Conservation (phyloP, 2,888 invertebrate genomes). For the Synanthedon vespiformis region DNA sequence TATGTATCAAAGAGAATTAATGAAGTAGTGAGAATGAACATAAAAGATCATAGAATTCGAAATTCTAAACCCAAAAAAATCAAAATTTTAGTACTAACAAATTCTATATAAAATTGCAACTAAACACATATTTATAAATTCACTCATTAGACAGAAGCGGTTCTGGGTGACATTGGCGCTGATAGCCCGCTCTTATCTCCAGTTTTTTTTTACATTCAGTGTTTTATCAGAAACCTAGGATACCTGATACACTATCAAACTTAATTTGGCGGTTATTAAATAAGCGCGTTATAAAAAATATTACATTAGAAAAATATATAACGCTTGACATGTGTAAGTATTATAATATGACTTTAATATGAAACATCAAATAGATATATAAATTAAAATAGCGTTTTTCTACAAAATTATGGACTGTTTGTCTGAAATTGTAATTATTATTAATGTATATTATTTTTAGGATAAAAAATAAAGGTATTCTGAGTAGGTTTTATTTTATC, state of each 20-base stretch:
- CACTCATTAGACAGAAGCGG: conserved; percentile 5
- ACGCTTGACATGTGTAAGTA: neutral
- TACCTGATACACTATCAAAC: conserved; percentile 46
- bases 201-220: conserved; percentile 52
- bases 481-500: too few relatives aligned
- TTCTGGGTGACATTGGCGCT: conserved; percentile 14
- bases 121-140: neutral
- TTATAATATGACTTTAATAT: too few relatives aligned
- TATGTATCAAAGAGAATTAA: too few relatives aligned
- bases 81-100: neutral
- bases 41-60: too few relatives aligned
- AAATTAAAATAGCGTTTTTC: too few relatives aligned
- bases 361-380: too few relatives aligned
- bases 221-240: conserved; percentile 64
- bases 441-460: too few relatives aligned
- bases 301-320: neutral
- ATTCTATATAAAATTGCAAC: conserved; percentile 2
- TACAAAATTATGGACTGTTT: too few relatives aligned
- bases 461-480: too few relatives aligned
- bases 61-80: too few relatives aligned
- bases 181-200: conserved; percentile 45
- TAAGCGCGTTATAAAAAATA: neutral
- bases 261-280: neutral
- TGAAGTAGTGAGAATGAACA: too few relatives aligned
- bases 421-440: too few relatives aligned